Percentiles rank a stretch among this genome's conserved stretches.
Conservation (phyloP, 2,113 vertebrate genomes). For the Erpornis zantholeuca region DNA sequence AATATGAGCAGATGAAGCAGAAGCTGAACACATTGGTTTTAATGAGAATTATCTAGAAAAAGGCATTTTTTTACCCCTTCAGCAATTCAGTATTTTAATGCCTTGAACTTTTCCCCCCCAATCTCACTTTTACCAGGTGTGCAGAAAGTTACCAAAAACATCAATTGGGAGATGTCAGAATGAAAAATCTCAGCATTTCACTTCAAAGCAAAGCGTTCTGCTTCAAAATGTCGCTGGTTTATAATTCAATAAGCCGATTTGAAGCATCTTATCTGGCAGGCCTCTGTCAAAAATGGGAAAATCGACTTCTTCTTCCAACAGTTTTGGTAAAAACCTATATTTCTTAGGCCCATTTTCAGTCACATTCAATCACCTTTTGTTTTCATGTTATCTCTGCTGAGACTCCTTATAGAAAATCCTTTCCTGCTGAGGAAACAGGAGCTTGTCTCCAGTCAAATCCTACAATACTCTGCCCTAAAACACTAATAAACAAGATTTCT, state of each 20-base stretch:
- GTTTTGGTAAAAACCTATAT: background rate
- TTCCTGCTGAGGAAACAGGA: background rate
- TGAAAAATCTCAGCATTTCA: constrained; percentile 55
- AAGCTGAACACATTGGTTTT: background rate
- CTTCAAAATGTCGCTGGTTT: background rate
- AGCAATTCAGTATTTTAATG: background rate
- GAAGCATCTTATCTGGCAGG: constrained; percentile 45
- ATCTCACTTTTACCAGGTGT: constrained; percentile 36
- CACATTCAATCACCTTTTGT: background rate
- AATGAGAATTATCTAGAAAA: background rate
- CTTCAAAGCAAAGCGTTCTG: constrained; percentile 40
- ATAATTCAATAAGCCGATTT: constrained; percentile 55
- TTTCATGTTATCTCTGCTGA: background rate
- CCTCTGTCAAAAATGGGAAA: constrained; percentile 33
- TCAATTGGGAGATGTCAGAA: constrained; percentile 50
- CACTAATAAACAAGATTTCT: background rate
- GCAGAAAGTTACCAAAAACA: constrained; percentile 28
- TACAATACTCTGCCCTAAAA: background rate
- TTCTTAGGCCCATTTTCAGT: background rate
- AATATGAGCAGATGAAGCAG: background rate
- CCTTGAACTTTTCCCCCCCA: background rate
- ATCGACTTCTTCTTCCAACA: constrained; percentile 10
- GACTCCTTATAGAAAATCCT: background rate
- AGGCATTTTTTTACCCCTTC: background rate
- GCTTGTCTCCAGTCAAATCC: background rate